phyloP scores from a whole-genome alignment of 2,113 vertebrate genomes.

The Cichladusa arquata region DNA sequence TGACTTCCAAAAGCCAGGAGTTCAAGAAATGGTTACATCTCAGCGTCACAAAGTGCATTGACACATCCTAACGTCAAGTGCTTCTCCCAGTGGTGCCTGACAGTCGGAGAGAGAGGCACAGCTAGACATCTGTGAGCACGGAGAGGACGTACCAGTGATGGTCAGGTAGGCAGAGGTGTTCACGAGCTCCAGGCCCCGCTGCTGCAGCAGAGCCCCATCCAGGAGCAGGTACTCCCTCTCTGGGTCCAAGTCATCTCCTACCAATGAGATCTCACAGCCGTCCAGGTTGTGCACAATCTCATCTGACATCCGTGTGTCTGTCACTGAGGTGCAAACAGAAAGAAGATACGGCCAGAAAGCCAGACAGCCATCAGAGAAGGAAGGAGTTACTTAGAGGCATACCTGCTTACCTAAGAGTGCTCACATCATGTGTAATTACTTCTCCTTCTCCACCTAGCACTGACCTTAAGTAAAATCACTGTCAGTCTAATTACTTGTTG shows the following conservation, averaged over 20 bases:
- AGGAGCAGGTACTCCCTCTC: conserved; percentile 90
- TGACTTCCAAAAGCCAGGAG: background rate
- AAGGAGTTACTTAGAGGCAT: background rate
- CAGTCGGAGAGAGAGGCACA: background rate
- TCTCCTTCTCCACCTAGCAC: background rate
- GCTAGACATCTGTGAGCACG: background rate
- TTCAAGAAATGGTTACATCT: background rate
- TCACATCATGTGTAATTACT: background rate
- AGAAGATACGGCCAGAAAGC: background rate
- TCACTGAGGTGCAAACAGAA: conserved; percentile 52
- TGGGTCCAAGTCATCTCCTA: conserved; percentile 91
- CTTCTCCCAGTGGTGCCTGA: background rate
- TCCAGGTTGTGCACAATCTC: conserved; percentile 96
- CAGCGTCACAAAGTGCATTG: background rate
- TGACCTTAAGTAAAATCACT: background rate
- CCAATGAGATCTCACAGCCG: conserved; percentile 90
- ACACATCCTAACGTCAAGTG: accelerated
- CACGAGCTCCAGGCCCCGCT: conserved; percentile 90
- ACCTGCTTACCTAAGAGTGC: background rate
- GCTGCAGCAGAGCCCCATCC: conserved; percentile 84
- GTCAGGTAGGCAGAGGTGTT: conserved; percentile 94
- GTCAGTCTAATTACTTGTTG: background rate
- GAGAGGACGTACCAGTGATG: conserved; percentile 80
- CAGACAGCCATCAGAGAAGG: background rate
- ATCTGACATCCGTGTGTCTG: conserved; percentile 87